A percentile compares a stretch with the other conserved stretches of the same genome.
Conservation (phyloP, 2,888 invertebrate genomes). For the Tetanocera ferruginea region DNA sequence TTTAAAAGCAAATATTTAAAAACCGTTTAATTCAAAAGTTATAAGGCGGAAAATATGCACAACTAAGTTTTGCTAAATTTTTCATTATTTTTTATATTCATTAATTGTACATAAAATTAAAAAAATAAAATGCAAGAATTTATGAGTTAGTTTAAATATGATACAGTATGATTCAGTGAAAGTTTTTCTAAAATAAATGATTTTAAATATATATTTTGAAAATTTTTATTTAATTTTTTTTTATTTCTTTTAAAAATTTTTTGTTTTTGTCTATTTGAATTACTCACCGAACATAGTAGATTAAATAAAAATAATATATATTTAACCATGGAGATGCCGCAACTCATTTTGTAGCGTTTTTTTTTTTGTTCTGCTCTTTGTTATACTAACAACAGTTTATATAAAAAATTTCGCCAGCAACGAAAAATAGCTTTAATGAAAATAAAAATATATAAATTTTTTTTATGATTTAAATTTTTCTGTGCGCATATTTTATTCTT, state of each 20-base stretch:
- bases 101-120: too few relatives aligned
- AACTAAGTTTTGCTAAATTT: too few relatives aligned
- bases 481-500: too few relatives aligned
- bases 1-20: too few relatives aligned
- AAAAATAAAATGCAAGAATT: not conserved
- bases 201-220: too few relatives aligned
- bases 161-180: not conserved
- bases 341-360: constrained; percentile 72
- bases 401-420: not conserved
- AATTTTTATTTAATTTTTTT: too few relatives aligned
- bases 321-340: constrained; percentile 85
- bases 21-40: too few relatives aligned
- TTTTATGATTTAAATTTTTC: too few relatives aligned
- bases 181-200: not conserved
- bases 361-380: not conserved
- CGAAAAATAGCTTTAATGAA: not conserved
- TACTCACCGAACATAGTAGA: constrained; percentile 83
- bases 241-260: too few relatives aligned
- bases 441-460: not conserved
- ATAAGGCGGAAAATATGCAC: too few relatives aligned
- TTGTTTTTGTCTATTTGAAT: too few relatives aligned
- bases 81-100: too few relatives aligned
- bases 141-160: not conserved
- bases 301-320: constrained; percentile 87
- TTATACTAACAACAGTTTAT: not conserved